These are phyloP conservation scores for Nerophis ophidion DNA, from an alignment of 2,113 vertebrate genomes.

Conservation along the genomic window DNA sequence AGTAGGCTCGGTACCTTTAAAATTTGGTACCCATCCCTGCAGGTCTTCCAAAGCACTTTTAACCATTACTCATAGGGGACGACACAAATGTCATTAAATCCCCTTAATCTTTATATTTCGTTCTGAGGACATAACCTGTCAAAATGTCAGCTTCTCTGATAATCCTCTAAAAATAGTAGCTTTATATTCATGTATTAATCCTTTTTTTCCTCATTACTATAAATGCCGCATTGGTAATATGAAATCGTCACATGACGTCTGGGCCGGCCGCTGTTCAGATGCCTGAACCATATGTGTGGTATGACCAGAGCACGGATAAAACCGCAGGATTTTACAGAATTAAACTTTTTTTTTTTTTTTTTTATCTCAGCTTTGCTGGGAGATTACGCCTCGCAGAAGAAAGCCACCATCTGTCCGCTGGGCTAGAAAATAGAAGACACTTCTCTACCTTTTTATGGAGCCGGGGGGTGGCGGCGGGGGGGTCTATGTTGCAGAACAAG, in stretches of 20 bases:
- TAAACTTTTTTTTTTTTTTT: conserved; percentile 82
- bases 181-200: not conserved
- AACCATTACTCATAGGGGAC: too few relatives aligned
- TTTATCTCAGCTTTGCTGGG: conserved; percentile 82
- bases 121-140: too few relatives aligned
- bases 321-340: conserved; percentile 70
- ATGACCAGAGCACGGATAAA: conserved; percentile 71
- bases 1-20: too few relatives aligned
- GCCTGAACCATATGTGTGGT: conserved; percentile 74
- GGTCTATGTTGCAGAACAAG: conserved; percentile 26
- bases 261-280: conserved; percentile 61
- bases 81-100: too few relatives aligned
- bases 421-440: conserved; percentile 50
- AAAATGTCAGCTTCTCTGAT: not conserved
- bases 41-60: too few relatives aligned
- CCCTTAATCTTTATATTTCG: too few relatives aligned
- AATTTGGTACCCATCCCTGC: too few relatives aligned
- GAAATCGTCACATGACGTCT: conserved; percentile 24
- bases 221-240: conserved; percentile 1
- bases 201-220: not conserved
- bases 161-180: not conserved
- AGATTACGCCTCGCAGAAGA: conserved; percentile 79
- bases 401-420: conserved; percentile 78
- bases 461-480: not conserved
- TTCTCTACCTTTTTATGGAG: conserved; percentile 40